phyloP scores from a whole-genome alignment of 2,888 invertebrate genomes.

The Mimas tiliae region DNA sequence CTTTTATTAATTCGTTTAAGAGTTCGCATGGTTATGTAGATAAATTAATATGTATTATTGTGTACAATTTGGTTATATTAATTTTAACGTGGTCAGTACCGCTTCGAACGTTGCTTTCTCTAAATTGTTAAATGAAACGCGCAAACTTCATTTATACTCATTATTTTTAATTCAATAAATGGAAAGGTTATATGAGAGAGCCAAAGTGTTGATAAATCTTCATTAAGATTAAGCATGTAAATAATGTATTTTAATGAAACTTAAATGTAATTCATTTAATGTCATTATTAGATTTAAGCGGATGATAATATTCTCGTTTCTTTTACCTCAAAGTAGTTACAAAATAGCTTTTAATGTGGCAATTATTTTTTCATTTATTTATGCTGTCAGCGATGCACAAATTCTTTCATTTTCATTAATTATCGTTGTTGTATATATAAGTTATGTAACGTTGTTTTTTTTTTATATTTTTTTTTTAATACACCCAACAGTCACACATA shows the following conservation, averaged over 20 bases:
- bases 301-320: conserved; percentile 58
- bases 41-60: conserved; percentile 58
- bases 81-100: conserved; percentile 62
- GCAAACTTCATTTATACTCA: conserved; percentile 68
- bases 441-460: not conserved
- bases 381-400: conserved; percentile 71
- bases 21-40: conserved; percentile 64
- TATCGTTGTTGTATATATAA: conserved; percentile 31
- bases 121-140: conserved; percentile 41
- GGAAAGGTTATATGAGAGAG: conserved; percentile 60
- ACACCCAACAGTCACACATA: no score
- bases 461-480: no score
- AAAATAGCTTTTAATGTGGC: conserved; percentile 39
- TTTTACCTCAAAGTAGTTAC: conserved; percentile 71
- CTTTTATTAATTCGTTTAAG: conserved; percentile 59
- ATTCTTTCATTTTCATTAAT: conserved; percentile 47
- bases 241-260: conserved; percentile 68
- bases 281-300: conserved; percentile 62
- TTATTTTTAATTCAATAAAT: conserved; percentile 60
- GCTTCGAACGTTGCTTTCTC: conserved; percentile 57
- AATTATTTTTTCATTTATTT: conserved; percentile 44
- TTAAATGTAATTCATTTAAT: conserved; percentile 67
- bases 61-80: conserved; percentile 63
- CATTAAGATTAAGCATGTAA: conserved; percentile 67
- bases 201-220: conserved; percentile 73